Conservation (phyloP, 2,888 invertebrate genomes). For the Villa cingulata region DNA sequence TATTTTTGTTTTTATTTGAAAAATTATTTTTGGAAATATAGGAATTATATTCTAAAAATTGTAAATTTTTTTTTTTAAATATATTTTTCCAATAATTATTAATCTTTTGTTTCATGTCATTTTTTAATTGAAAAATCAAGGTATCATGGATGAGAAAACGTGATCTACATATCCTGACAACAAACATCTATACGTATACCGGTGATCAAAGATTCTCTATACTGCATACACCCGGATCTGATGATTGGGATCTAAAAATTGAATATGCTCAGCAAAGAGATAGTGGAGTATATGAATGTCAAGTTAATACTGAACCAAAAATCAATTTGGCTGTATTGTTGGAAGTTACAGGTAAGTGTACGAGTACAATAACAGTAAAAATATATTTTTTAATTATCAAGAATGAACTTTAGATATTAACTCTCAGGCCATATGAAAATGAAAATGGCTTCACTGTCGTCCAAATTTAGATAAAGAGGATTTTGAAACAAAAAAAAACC, state of each 20-base stretch:
- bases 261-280: constrained; percentile 73
- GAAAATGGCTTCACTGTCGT: neutral
- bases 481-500: no score
- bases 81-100: no score
- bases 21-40: no score
- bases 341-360: constrained; percentile 64
- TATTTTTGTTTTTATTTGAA: no score
- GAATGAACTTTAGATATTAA: no score
- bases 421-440: no score
- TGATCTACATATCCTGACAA: constrained; percentile 67
- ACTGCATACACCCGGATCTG: constrained; percentile 66
- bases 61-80: no score
- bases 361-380: no score
- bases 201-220: constrained; percentile 78
- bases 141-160: constrained; percentile 37
- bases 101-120: no score
- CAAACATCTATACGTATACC: constrained; percentile 73
- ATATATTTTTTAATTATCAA: neutral
- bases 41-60: no score
- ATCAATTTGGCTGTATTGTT: constrained; percentile 71
- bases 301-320: constrained; percentile 82
- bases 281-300: constrained; percentile 76
- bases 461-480: neutral
- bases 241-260: constrained; percentile 77
- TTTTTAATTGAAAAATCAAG: no score